A percentile compares a stretch with the other conserved stretches of the same genome.
These are phyloP conservation scores for Anabas testudineus DNA, from an alignment of 2,797 vertebrate species.

Conservation along the genomic window DNA sequence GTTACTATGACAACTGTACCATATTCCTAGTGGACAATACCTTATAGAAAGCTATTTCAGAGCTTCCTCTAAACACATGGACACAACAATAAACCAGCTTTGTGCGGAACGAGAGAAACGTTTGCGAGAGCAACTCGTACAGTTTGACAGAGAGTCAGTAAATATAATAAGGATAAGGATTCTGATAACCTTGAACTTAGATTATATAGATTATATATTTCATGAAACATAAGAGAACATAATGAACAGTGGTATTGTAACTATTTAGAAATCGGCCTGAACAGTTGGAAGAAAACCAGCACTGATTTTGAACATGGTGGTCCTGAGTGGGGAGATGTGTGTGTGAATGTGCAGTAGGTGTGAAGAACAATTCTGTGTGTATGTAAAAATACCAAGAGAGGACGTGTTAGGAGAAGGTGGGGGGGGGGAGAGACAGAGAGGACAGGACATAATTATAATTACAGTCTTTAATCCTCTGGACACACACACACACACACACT, in stretches of 20 bases:
- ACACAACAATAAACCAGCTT: not conserved
- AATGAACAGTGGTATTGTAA: constrained; percentile 16
- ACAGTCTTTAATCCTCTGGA: constrained; percentile 79
- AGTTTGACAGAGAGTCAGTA: not conserved
- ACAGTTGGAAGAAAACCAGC: constrained; percentile 15
- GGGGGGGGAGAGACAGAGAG: constrained; percentile 40
- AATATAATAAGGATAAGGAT: too few relatives aligned
- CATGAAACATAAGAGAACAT: not conserved
- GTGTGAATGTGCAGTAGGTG: not conserved
- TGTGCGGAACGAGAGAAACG: not conserved
- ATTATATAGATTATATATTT: not conserved
- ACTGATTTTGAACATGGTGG: constrained; percentile 28
- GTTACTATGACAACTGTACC: constrained; percentile 32
- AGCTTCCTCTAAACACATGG: not conserved
- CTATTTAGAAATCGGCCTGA: constrained; percentile 24
- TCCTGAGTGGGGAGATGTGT: constrained; percentile 13
- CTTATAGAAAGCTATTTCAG: constrained; percentile 20
- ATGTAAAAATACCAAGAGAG: constrained; percentile 43
- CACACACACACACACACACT: constrained; percentile 48
- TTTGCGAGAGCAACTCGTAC: not conserved
- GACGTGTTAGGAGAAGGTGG: constrained; percentile 33
- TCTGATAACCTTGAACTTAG: too few relatives aligned
- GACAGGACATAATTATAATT: constrained; percentile 74
- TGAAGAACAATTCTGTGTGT: constrained; percentile 11
- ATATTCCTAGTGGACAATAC: constrained; percentile 6